Percentiles rank a stretch among this genome's conserved stretches.
Evolutionary conservation across 2,888 invertebrate genomes (phyloP).

Genomic region (Tiliacea aurago): DNA sequence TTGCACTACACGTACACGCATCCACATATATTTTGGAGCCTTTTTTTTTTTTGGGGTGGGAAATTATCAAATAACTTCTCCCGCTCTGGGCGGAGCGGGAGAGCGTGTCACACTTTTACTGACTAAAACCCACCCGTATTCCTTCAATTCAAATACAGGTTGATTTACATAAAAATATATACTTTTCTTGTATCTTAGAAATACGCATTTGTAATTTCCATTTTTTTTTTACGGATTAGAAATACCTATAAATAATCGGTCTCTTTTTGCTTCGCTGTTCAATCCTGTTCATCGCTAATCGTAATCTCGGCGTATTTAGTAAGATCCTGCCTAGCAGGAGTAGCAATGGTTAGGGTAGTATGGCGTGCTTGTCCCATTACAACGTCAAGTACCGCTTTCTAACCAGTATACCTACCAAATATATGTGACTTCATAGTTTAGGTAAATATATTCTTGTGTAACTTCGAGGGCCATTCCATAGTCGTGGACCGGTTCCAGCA

Average conservation of each 20-base stretch:
- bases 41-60: no score
- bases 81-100: no score
- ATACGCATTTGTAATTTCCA: not conserved
- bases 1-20: not conserved
- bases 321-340: not conserved
- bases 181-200: not conserved
- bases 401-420: slow-evolving; percentile 18
- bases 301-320: not conserved
- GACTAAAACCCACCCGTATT: no score
- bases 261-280: not conserved
- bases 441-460: slow-evolving; percentile 36
- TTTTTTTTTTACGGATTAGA: not conserved
- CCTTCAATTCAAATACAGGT: not conserved
- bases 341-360: not conserved
- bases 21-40: not conserved
- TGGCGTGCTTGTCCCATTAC: not conserved
- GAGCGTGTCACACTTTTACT: no score
- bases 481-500: slow-evolving; percentile 28
- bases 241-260: not conserved
- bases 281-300: not conserved
- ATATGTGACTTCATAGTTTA: slow-evolving; percentile 23
- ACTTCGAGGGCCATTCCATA: slow-evolving; percentile 23
- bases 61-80: no score
- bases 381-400: not conserved
- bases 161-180: not conserved